phyloP scores from a whole-genome alignment of 2,113 vertebrate genomes.

The Gymnobelideus leadbeateri region DNA sequence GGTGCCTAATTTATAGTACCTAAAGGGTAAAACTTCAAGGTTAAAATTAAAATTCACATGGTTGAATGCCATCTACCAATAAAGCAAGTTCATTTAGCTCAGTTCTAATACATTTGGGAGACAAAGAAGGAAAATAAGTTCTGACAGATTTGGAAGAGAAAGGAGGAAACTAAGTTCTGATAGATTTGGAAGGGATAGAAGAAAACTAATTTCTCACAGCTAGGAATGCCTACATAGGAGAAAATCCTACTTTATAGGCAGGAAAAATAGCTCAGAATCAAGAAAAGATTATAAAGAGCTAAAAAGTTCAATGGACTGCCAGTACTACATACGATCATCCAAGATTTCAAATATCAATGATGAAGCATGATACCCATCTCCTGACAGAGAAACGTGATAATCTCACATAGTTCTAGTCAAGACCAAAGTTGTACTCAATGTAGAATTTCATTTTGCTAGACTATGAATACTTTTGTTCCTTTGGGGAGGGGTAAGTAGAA shows the following conservation, averaged over 20 bases:
- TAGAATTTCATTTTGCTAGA: no score
- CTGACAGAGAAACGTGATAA: not conserved
- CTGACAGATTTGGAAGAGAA: not conserved
- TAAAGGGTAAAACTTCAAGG: slow-evolving; percentile 47
- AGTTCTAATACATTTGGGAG: not conserved
- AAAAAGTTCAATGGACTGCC: not conserved
- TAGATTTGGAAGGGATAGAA: not conserved
- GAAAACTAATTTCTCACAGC: not conserved
- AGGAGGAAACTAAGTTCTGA: slow-evolving; percentile 11
- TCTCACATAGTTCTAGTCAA: not conserved
- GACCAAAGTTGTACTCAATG: not conserved
- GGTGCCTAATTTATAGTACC: slow-evolving; percentile 29
- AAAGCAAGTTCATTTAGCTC: not conserved
- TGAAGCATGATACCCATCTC: not conserved
- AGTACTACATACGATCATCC: not conserved
- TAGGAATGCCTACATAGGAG: not conserved
- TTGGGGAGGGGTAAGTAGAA: not conserved
- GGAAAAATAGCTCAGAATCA: not conserved
- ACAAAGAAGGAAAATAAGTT: slow-evolving; percentile 1
- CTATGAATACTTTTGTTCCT: not conserved
- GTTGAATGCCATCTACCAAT: not conserved
- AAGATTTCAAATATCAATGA: not conserved
- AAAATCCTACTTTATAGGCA: not conserved
- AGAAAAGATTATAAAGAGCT: slow-evolving; percentile 11
- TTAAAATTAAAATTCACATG: no score